phyloP scores from a whole-genome alignment of 2,113 vertebrate species.

The Oreochromis aureus region DNA sequence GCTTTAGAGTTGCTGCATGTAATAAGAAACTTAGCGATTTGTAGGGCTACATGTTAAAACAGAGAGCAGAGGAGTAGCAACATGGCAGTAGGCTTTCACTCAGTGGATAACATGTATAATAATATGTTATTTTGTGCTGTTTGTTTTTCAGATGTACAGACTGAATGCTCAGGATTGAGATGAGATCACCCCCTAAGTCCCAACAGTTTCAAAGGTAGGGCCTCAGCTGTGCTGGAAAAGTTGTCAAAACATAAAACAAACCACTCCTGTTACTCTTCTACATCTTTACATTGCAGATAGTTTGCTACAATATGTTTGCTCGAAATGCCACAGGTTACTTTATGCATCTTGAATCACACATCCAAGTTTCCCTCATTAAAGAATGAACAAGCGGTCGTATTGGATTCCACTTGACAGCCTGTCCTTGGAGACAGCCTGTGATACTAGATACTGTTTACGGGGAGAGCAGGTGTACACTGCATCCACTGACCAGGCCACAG shows the following conservation, averaged over 20 bases:
- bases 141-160: background rate
- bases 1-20: background rate
- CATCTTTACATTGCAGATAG: background rate
- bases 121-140: background rate
- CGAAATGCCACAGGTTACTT: background rate
- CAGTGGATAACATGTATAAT: background rate
- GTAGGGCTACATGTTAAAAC: background rate
- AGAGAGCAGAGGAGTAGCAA: background rate
- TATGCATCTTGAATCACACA: background rate
- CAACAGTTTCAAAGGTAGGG: no score
- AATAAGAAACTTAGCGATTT: background rate
- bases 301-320: background rate
- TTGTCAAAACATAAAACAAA: background rate
- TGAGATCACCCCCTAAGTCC: no score
- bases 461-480: conserved; percentile 49
- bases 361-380: conserved; percentile 41
- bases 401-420: conserved; percentile 45
- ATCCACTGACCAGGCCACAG: conserved; percentile 14
- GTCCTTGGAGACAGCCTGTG: conserved; percentile 38
- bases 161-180: background rate
- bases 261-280: background rate
- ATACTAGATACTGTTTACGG: conserved; percentile 47
- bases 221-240: background rate
- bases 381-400: conserved; percentile 24
- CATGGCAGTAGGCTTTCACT: accelerated